Conservation (phyloP, 2,888 invertebrate species). For the Heliconius aoede region DNA sequence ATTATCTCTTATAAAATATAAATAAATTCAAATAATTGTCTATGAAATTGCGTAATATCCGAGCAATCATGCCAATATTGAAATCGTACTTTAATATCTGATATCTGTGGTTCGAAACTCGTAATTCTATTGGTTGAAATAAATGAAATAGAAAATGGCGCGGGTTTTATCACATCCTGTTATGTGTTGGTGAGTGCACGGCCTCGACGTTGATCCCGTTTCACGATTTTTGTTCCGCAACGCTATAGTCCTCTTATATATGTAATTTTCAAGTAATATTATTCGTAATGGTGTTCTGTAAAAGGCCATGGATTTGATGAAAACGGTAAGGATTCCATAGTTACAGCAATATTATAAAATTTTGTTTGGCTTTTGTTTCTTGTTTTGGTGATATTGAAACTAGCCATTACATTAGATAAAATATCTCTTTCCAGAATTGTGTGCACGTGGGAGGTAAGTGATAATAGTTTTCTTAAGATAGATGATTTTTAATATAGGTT, state of each 20-base stretch:
- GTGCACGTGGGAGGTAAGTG: conserved; percentile 83
- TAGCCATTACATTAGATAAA: conserved; percentile 84
- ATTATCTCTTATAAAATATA: neutral
- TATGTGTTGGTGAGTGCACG: conserved; percentile 76
- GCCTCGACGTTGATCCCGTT: conserved; percentile 77
- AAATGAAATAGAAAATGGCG: conserved; percentile 70
- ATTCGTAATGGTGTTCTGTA: conserved; percentile 82
- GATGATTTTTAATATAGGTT: conserved; percentile 68
- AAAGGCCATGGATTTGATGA: conserved; percentile 85
- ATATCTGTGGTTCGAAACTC: conserved; percentile 55
- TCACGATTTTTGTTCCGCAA: conserved; percentile 68
- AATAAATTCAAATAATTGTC: conserved; percentile 6
- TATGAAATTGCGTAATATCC: conserved; percentile 51
- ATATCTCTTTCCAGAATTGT: conserved; percentile 84
- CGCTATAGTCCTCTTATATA: conserved; percentile 67
- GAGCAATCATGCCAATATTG: conserved; percentile 55
- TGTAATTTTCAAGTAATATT: conserved; percentile 72
- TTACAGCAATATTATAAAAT: conserved; percentile 62
- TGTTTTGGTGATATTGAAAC: conserved; percentile 84
- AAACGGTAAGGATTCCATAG: conserved; percentile 79
- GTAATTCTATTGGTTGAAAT: conserved; percentile 62
- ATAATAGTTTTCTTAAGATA: conserved; percentile 70
- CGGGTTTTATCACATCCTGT: conserved; percentile 82
- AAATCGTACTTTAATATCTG: conserved; percentile 49
- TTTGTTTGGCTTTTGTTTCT: conserved; percentile 84